These are phyloP conservation scores for Lycocorax pyrrhopterus DNA, from an alignment of 2,113 vertebrate genomes.

Conservation along the genomic window DNA sequence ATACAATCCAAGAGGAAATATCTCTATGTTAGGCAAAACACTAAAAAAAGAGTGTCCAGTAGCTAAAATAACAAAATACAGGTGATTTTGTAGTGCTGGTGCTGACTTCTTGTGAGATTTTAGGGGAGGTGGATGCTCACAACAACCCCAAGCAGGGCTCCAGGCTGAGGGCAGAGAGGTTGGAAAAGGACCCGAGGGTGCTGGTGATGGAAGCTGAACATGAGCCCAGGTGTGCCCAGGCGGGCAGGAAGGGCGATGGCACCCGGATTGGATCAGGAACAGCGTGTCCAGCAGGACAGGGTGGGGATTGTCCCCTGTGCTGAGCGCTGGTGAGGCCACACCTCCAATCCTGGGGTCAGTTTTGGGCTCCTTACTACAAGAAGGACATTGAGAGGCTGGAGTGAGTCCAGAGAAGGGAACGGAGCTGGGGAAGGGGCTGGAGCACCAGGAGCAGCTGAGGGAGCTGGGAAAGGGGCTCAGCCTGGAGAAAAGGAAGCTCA, in stretches of 20 bases:
- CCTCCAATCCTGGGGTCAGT: rapidly evolving
- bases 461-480: background rate
- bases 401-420: rapidly evolving
- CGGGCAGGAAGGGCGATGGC: background rate
- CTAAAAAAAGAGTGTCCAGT: background rate
- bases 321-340: background rate
- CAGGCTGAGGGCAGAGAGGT: background rate
- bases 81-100: background rate
- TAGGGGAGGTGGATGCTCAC: background rate
- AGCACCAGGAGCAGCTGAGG: rapidly evolving
- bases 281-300: background rate
- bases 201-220: background rate
- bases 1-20: background rate
- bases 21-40: background rate
- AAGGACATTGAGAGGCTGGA: background rate
- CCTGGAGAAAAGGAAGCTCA: background rate
- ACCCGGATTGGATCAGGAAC: background rate
- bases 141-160: background rate
- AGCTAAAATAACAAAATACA: background rate
- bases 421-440: background rate
- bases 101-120: background rate
- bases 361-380: rapidly evolving
- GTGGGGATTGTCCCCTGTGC: background rate
- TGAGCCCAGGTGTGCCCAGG: background rate
- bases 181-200: background rate